phyloP scores from a whole-genome alignment of 2,888 invertebrate species.

The Incurvaria masculella region DNA sequence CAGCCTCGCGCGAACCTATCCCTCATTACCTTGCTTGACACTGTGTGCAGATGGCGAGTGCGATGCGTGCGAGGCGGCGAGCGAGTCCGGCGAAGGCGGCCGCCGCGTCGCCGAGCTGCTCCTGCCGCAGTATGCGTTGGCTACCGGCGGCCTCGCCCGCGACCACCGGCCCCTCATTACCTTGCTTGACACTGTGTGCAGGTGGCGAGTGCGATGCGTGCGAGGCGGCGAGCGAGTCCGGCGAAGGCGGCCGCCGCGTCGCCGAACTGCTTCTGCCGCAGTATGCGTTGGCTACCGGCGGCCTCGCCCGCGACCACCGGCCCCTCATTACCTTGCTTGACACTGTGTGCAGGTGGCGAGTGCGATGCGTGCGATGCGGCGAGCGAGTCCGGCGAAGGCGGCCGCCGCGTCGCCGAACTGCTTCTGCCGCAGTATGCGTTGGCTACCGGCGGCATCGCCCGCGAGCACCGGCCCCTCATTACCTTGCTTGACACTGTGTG shows the following conservation, averaged over 20 bases:
- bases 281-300: slow-evolving; percentile 89
- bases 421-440: slow-evolving; percentile 87
- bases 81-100: slow-evolving; percentile 62
- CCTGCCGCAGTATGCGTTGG: slow-evolving; percentile 84
- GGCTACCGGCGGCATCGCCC: slow-evolving; percentile 91
- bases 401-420: slow-evolving; percentile 81
- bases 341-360: no score
- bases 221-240: slow-evolving; percentile 42
- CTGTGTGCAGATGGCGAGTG: no score
- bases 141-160: slow-evolving; percentile 90
- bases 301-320: slow-evolving; percentile 89
- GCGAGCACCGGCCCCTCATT: slow-evolving; percentile 89
- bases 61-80: slow-evolving; percentile 40
- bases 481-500: slow-evolving; percentile 97
- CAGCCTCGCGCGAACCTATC: no score
- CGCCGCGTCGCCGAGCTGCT: slow-evolving; percentile 83
- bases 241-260: slow-evolving; percentile 72
- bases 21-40: no score
- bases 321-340: slow-evolving; percentile 96
- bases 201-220: no score
- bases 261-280: slow-evolving; percentile 84
- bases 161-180: slow-evolving; percentile 93
- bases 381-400: slow-evolving; percentile 58
- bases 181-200: slow-evolving; percentile 95
- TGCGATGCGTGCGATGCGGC: slow-evolving; percentile 44